A percentile compares a stretch with the other conserved stretches of the same genome.
Conservation (phyloP, 2,113 vertebrate genomes). For the Uropsilus gracilis region DNA sequence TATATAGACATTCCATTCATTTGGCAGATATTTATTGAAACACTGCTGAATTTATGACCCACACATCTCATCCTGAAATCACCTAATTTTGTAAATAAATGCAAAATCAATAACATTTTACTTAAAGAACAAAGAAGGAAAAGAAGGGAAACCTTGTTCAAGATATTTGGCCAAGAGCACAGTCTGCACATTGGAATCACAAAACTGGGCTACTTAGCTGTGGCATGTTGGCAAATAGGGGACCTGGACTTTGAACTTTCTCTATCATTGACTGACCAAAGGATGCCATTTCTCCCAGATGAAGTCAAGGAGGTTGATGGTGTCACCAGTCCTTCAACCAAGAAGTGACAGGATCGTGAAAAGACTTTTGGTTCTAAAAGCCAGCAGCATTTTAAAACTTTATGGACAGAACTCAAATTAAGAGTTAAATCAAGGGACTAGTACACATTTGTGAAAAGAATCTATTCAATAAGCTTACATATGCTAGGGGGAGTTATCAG, state of each 20-base stretch:
- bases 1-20: background rate
- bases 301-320: background rate
- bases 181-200: background rate
- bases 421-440: background rate
- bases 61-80: too few species aligned
- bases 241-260: background rate
- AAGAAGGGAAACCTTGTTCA: background rate
- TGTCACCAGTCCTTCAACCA: background rate
- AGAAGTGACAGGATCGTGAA: background rate
- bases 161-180: background rate
- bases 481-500: background rate
- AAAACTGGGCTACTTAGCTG: background rate
- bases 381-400: background rate
- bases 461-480: background rate
- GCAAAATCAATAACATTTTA: background rate
- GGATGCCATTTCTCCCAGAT: background rate
- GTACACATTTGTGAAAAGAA: background rate
- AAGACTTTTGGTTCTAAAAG: background rate
- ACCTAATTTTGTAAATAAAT: background rate
- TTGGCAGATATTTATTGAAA: slow-evolving; percentile 12
- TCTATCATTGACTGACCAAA: background rate
- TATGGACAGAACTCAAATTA: background rate
- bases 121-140: background rate
- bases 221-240: background rate
- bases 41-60: background rate